These are phyloP conservation scores for Hirundo rustica DNA, from an alignment of 2,797 vertebrate genomes.

Conservation along the genomic window DNA sequence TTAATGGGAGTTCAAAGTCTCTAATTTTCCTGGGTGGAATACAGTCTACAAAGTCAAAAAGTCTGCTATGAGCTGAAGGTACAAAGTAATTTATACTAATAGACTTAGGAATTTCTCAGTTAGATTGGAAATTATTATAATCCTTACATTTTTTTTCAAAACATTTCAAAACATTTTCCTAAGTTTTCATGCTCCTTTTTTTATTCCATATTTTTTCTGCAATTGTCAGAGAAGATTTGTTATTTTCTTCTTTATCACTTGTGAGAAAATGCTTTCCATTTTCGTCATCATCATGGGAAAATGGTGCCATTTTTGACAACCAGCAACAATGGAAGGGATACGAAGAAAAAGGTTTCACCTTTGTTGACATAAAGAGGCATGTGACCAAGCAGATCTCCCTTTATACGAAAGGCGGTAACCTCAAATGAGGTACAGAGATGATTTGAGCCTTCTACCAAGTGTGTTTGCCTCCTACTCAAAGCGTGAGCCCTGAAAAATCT, in stretches of 20 bases:
- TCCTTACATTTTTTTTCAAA: background rate
- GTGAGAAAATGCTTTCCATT: background rate
- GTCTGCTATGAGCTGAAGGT: background rate
- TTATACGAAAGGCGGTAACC: background rate
- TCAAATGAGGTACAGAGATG: background rate
- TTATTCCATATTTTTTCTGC: background rate
- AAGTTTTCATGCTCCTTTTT: background rate
- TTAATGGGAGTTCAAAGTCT: background rate
- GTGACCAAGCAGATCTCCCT: background rate
- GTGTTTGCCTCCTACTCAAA: background rate
- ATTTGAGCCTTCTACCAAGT: background rate
- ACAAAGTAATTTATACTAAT: background rate
- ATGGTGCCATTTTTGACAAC: background rate
- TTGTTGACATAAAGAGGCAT: conserved; percentile 6
- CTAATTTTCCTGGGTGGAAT: background rate
- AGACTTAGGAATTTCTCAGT: background rate
- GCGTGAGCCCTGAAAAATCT: background rate
- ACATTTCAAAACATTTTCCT: background rate
- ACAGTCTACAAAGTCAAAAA: background rate
- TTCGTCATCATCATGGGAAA: background rate
- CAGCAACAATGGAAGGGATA: background rate
- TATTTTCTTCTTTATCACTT: background rate
- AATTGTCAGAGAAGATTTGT: background rate
- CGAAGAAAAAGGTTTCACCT: background rate
- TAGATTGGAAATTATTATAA: background rate